Evolutionary conservation across 1,140 invertebrate species (phyloP).

Genomic region (Dolichoris vasculosae): DNA sequence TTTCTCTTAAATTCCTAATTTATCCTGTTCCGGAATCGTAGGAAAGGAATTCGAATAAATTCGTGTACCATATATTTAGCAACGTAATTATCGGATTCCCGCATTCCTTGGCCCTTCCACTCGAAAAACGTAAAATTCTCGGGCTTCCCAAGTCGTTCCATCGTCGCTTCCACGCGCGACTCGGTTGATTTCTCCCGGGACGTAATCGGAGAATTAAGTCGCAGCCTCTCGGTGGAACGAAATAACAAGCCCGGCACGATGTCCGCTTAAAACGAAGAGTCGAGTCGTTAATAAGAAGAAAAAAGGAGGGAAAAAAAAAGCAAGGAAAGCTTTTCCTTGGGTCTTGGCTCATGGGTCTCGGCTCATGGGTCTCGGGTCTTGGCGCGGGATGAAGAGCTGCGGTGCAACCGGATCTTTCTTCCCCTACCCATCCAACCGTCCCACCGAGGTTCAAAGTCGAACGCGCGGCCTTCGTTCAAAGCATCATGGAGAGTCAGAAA

Average conservation of each 20-base stretch:
- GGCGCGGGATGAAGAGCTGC: background rate
- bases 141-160: slow-evolving; percentile 1
- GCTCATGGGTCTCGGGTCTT: no score
- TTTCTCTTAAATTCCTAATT: slow-evolving; percentile 5
- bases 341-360: no score
- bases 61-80: slow-evolving; percentile 30
- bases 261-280: slow-evolving; percentile 15
- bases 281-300: slow-evolving; percentile 40
- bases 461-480: slow-evolving; percentile 16
- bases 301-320: background rate
- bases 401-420: slow-evolving; percentile 41
- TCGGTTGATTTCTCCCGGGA: slow-evolving; percentile 44
- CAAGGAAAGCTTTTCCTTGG: slow-evolving; percentile 39
- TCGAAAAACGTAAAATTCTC: slow-evolving; percentile 5
- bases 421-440: background rate
- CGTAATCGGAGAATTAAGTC: slow-evolving; percentile 50
- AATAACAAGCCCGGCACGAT: slow-evolving; percentile 40
- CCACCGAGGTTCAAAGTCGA: background rate
- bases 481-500: slow-evolving; percentile 14
- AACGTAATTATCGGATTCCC: slow-evolving; percentile 29
- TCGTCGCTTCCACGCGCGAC: background rate
- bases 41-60: slow-evolving; percentile 24
- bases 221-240: slow-evolving; percentile 31
- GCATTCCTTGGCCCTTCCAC: slow-evolving; percentile 14
- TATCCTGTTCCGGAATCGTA: slow-evolving; percentile 2